Base-by-base conservation (phyloP, 2,797 vertebrate species). In the Halcyon smyrnensis region DNA sequence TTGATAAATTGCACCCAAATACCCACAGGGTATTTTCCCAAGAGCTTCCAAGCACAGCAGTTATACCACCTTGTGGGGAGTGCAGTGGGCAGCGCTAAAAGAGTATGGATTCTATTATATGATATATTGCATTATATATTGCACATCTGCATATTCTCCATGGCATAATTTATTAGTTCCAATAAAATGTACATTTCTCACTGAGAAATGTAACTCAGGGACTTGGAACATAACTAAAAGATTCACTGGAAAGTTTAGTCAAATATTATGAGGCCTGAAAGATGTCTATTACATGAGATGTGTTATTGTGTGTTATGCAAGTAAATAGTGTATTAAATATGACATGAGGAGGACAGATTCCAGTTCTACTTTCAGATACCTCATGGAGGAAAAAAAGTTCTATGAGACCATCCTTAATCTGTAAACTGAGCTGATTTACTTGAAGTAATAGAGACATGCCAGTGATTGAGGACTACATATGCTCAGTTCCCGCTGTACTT, bases 361-460 rank as follows among this genome's bases (percentile, higher is more conserved):
- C 71, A 94, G 56, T 39, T 84, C 56, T 46, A 13, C 36, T 36
- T 85, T 59, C 81, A 92, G 81, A 56, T 30, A 19, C 7, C 69
- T 39, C 63, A 92, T 73, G 60, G 46, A 89, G 64, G 41, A 43
- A 53, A 68, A 84, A 48, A 45, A 54, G 23, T 71, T 84, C 65
- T 48, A 8, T 8, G 36, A 81, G 28, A 87, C 8, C 69, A 88
- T 73, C 62, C 80, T 86, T 86, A 56, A 54, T 56, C 50, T 67
- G 62, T 65, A 73, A 94, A 54, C 15, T 27, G 87, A 93, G 82
- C 57, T 80, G 90, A 80, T 75, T 87, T 74, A 78, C 32, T 87
- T 68, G 43, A 77, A 80, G 41, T 12, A 87, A 70, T 6, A 1
- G 48, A 71, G 48, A 84, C 10, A 8, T 3, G 15, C 28, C 83